A percentile compares a stretch with the other conserved stretches of the same genome.
These are phyloP conservation scores for Mimachlamys varia DNA, from an alignment of 2,888 invertebrate species.

Conservation along the genomic window DNA sequence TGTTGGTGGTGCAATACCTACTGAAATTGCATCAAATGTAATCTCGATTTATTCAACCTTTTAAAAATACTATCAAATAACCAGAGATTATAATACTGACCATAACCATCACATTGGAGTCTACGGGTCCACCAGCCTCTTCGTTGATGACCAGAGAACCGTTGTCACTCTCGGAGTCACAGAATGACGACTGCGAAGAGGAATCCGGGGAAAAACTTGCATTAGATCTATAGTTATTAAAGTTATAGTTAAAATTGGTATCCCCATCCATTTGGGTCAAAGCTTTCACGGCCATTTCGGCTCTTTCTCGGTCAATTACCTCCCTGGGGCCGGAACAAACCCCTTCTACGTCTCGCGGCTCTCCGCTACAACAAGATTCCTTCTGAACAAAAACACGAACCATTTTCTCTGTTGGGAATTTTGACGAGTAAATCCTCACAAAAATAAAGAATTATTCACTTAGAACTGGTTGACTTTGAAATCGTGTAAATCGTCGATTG, in stretches of 20 bases:
- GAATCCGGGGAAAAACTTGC: constrained; percentile 45
- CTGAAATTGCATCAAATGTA: neutral
- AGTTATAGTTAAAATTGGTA: constrained; percentile 40
- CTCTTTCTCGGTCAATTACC: constrained; percentile 40
- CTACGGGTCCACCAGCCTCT: constrained; percentile 4
- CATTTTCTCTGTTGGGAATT: constrained; percentile 53
- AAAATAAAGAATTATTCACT: neutral
- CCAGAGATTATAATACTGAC: neutral
- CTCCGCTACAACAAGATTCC: constrained; percentile 36
- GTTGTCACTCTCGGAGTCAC: constrained; percentile 60
- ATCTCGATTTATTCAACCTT: neutral
- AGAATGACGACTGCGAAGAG: constrained; percentile 57
- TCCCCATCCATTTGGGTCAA: constrained; percentile 38
- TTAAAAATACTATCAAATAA: neutral
- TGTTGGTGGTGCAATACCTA: neutral
- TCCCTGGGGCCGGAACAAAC: constrained; percentile 34
- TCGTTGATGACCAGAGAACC: constrained; percentile 39
- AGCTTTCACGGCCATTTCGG: constrained; percentile 40
- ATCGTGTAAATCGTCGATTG: neutral
- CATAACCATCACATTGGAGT: neutral
- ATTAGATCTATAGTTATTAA: constrained; percentile 39
- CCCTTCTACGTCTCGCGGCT: constrained; percentile 17
- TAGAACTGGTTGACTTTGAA: neutral
- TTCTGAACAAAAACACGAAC: constrained; percentile 65
- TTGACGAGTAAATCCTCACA: constrained; percentile 7